phyloP scores from a whole-genome alignment of 2,113 vertebrate species.

The Nesogale talazaci region DNA sequence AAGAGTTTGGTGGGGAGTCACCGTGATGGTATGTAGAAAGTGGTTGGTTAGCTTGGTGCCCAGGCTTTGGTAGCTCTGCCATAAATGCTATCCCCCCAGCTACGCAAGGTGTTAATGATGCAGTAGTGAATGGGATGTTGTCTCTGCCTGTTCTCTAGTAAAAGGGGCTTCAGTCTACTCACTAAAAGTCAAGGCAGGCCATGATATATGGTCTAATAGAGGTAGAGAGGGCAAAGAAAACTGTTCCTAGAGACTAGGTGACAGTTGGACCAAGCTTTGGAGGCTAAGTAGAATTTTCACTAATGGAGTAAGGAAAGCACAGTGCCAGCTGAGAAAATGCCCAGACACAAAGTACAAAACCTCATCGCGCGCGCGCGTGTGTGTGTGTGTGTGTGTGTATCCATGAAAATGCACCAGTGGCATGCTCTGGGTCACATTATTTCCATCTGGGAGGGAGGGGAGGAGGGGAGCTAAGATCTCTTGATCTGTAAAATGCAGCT shows the following conservation, averaged over 20 bases:
- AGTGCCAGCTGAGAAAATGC: background rate
- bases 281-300: background rate
- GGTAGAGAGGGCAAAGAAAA: background rate
- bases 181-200: slow-evolving; percentile 32
- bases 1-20: background rate
- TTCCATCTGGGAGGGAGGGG: background rate
- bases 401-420: background rate
- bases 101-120: background rate
- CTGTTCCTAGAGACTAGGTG: background rate
- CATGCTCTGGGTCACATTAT: background rate
- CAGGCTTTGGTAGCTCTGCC: background rate
- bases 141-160: background rate
- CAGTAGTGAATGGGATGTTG: background rate
- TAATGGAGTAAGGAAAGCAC: background rate
- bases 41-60: background rate
- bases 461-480: background rate
- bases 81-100: too few species aligned
- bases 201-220: background rate
- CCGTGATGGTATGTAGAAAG: background rate
- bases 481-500: background rate
- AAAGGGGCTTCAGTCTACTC: background rate
- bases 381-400: too few species aligned
- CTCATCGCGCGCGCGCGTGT: too few species aligned
- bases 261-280: background rate
- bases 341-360: background rate